Evolutionary conservation across 1,140 invertebrate species (phyloP).

Genomic region (Physella acuta): DNA sequence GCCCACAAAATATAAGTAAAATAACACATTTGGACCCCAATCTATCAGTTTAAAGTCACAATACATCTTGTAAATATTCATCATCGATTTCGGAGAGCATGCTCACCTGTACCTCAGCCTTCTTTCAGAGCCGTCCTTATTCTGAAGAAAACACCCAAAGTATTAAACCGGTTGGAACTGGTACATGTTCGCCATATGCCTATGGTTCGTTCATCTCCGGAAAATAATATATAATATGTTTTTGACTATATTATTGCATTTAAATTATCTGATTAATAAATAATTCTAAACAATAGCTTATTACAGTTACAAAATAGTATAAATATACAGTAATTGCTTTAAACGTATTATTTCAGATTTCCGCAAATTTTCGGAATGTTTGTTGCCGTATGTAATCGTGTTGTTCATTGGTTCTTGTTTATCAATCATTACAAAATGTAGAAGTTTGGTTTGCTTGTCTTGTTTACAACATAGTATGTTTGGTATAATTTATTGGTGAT

Average conservation of each 20-base stretch:
- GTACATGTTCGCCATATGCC: conserved; percentile 54
- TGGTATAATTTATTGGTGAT: background rate
- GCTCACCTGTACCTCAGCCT: conserved; percentile 24
- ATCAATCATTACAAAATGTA: conserved; percentile 11
- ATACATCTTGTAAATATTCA: background rate
- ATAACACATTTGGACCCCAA: no score
- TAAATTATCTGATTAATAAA: no score
- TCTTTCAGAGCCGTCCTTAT: conserved; percentile 23
- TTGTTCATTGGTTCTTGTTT: conserved; percentile 15
- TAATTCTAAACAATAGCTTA: no score
- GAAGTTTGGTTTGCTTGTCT: background rate
- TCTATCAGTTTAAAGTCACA: no score
- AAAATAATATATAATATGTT: no score
- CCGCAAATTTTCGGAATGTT: conserved; percentile 29
- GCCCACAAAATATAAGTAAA: conserved; percentile 31
- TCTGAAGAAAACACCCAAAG: conserved; percentile 48
- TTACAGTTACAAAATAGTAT: no score
- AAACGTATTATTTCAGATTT: conserved; percentile 13
- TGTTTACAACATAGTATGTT: background rate
- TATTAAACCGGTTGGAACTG: conserved; percentile 60
- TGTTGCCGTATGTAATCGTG: background rate
- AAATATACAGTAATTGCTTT: no score
- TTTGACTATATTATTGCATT: no score
- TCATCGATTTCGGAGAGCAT: background rate
- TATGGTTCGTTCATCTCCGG: conserved; percentile 38